Evolutionary conservation across 2,797 vertebrate species (phyloP).

Genomic region (Scolopax bukidnonensis): DNA sequence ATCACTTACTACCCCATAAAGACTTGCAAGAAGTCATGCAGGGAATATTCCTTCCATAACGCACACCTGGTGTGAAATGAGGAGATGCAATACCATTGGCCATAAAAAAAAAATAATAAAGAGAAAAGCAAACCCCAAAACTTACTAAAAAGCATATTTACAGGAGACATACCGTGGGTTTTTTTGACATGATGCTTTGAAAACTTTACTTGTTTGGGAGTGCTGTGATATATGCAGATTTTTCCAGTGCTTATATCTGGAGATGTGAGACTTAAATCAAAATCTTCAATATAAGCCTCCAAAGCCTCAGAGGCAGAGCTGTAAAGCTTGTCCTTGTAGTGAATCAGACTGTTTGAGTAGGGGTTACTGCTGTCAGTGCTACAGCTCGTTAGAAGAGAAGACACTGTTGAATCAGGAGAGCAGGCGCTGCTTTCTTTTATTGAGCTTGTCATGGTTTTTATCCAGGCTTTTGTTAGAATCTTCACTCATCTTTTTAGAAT

Average conservation of each 20-base stretch:
- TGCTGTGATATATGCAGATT: constrained; percentile 10
- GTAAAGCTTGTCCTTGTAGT: constrained; percentile 83
- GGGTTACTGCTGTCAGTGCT: constrained; percentile 65
- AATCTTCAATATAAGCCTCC: constrained; percentile 90
- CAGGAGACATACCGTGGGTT: constrained; percentile 47
- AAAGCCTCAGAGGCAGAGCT: constrained; percentile 86
- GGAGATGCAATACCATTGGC: neutral
- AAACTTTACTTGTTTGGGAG: neutral
- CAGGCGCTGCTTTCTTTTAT: constrained; percentile 21
- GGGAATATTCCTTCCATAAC: neutral
- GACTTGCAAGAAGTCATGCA: neutral
- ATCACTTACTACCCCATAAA: neutral
- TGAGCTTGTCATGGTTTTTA: constrained; percentile 73
- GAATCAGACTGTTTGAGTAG: constrained; percentile 59
- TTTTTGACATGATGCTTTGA: neutral
- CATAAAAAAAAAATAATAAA: neutral
- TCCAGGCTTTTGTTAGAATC: neutral
- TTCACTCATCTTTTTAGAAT: constrained; percentile 34
- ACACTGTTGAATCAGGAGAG: constrained; percentile 83
- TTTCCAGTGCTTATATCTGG: constrained; percentile 49
- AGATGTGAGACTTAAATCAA: constrained; percentile 73
- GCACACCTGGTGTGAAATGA: neutral
- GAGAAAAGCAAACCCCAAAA: neutral
- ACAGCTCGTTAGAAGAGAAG: constrained; percentile 82
- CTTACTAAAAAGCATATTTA: neutral